A percentile compares a stretch with the other conserved stretches of the same genome.
phyloP scores from a whole-genome alignment of 2,888 invertebrate genomes.

The Podotricha telesiphe region DNA sequence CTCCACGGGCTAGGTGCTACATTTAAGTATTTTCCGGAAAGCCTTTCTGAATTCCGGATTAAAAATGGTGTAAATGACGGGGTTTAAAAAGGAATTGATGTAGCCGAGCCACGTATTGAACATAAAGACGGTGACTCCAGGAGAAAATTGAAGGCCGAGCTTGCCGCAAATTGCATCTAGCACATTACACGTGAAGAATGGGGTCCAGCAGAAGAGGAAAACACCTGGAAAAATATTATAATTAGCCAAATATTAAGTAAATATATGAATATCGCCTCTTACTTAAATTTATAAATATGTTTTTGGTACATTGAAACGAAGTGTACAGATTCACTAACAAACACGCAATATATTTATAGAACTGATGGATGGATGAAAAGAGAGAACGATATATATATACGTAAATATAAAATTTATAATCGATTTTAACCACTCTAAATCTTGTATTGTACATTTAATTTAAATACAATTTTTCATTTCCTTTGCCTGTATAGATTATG shows the following conservation, averaged over 20 bases:
- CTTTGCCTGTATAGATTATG: no score
- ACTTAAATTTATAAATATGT: no score
- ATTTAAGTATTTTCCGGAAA: conserved; percentile 95
- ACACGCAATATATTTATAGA: no score
- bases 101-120: conserved; percentile 99
- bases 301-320: no score
- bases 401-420: no score
- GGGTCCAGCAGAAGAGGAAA: conserved; percentile 99
- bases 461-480: no score
- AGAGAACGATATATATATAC: no score
- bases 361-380: no score
- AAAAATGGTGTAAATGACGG: conserved; percentile 97
- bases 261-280: no score
- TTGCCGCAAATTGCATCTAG: conserved; percentile 98
- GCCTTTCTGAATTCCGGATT: conserved; percentile 99
- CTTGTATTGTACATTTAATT: no score
- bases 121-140: conserved; percentile 95
- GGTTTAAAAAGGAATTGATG: conserved; percentile 97
- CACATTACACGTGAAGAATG: conserved; percentile 99
- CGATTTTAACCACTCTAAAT: no score
- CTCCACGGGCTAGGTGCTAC: conserved; percentile 82
- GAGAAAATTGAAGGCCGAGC: conserved; percentile 89
- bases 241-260: not conserved
- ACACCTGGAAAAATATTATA: conserved; percentile 87
- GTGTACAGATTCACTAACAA: no score